Base-by-base conservation (phyloP, 2,888 invertebrate species). In the Ophraella communa region DNA sequence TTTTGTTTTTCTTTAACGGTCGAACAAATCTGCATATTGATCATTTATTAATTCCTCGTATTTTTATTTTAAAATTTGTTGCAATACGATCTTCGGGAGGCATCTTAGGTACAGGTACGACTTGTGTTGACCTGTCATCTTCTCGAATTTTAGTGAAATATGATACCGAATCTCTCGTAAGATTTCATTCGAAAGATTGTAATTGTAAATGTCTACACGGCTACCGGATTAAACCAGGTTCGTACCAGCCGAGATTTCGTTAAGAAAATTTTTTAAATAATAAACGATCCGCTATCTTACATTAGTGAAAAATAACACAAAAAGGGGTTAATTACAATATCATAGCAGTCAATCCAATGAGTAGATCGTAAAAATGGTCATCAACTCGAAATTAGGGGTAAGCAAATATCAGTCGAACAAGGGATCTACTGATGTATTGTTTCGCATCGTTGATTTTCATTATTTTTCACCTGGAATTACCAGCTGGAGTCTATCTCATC, bases 401-500 rank as follows among this genome's bases (percentile, higher is more conserved):
- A 51, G 60, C 61, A 56, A 67, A 64, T 63, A 64, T 56, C 62
- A 56, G 59, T 57, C 49, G 56, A 56, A 62, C 54, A 62, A 49
- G 68, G 56, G 63, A 23, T 54, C 66, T 68, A 55, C 65, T 71
- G 70, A 66, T 65, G 72, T 68, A 77, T 79, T 82, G 82, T 82
- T 81, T 82, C 82, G 81, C 80, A 80, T 81, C 82, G 82, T 82
- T 82, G 82, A 70, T 70, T 70, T 30, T 70, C 68, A 68, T 70
- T 70, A 70, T 82, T 82, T 27, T 82, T 82, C 82, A 82, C 82
- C 82, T 82, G 82, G 82, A 80, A 74, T 68, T 77, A 74, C 78
- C 81, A 80, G 80, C 80, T 81, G 80, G 79, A 79, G 73, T 66
- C 61, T 68, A 74, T 80, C 80, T 77, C 80, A 79, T 77, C 78